These are phyloP conservation scores for Stichodactyla mertensii DNA, from an alignment of 64 coral and sea anemone species.

Conservation along the genomic window DNA sequence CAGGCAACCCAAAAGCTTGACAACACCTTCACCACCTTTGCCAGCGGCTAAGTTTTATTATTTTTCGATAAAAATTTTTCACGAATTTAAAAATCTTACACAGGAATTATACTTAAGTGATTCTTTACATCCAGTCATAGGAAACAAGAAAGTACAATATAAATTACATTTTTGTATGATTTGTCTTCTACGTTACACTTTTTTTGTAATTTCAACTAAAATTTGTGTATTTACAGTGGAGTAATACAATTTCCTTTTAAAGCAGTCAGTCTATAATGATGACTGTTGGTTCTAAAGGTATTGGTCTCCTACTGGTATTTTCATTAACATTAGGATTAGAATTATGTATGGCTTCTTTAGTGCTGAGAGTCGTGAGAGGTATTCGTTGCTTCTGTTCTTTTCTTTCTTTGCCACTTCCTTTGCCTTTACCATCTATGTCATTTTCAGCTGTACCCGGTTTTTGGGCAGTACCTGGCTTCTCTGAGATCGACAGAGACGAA, in stretches of 20 bases:
- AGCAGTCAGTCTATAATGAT: slow-evolving; percentile 28
- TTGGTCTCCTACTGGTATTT: slow-evolving; percentile 7
- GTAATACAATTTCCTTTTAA: too few species aligned
- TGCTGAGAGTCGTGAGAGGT: neutral
- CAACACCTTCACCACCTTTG: neutral
- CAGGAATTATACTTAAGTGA: neutral
- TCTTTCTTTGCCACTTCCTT: neutral
- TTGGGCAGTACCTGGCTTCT: neutral
- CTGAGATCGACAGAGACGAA: neutral
- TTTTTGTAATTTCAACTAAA: too few species aligned
- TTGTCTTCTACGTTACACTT: neutral
- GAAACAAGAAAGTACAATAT: neutral
- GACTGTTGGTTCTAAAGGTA: slow-evolving; percentile 42
- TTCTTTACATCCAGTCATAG: neutral
- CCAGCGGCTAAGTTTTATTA: neutral
- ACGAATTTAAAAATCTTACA: neutral
- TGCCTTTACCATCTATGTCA: neutral
- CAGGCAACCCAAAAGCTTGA: slow-evolving; percentile 4
- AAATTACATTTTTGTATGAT: neutral
- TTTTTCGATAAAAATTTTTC: neutral
- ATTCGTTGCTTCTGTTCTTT: neutral
- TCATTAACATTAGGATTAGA: neutral
- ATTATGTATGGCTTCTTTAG: neutral
- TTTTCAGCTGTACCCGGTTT: too few species aligned
- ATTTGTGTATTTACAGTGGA: too few species aligned